Evolutionary conservation across 2,113 vertebrate species (phyloP), one percentile per base, ranked within the genome.

Genomic region (Proteles cristata): DNA sequence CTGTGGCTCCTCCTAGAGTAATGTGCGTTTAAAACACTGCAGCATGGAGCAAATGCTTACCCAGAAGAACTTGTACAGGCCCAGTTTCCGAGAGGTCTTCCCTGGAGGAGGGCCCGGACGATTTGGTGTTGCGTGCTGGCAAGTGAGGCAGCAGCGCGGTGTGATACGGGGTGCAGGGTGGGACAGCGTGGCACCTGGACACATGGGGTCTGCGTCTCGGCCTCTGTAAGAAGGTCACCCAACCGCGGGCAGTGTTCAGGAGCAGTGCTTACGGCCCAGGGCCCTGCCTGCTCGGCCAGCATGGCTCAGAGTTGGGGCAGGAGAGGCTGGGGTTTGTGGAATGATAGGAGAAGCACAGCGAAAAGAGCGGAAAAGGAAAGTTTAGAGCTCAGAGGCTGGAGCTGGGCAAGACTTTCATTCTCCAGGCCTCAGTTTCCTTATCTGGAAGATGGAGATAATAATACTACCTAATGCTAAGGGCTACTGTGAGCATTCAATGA

Each of bases 371-470:
- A 21, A 65, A 68, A 55, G 39, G 69, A 76, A 39, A 19, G 23
- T 48, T 66, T 53, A 81, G 81, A 82, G 35, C 55, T 83, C 7
- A 12, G 61, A 83, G n/a, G 76, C 15, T 68, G 69, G 91, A 87
- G 55, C 19, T 77, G 15, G 68, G 28, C 48, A 88, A 92, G 87
- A 82, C 11, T 39, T 90, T 82, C 86, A 23, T 55, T 85, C 58
- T 81, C 23, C n/a, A 76, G 35, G 28, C 17, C 66, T 93, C 69
- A 43, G 45, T 93, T 63, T 90, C 45, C 68, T 86, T 35, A 12
- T 73, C 89, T 43, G 53, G 65, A 92, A 93, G 35, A 63, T 87
- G 45, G 31, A 65, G 43, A 89, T 71, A 55, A 74, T 63, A 58
- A 33, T 33, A 45, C 45, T 68, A 17, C 39, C 55, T 53, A 88